Conservation (phyloP, 2,888 invertebrate genomes). For the Andrena haemorrhoa region DNA sequence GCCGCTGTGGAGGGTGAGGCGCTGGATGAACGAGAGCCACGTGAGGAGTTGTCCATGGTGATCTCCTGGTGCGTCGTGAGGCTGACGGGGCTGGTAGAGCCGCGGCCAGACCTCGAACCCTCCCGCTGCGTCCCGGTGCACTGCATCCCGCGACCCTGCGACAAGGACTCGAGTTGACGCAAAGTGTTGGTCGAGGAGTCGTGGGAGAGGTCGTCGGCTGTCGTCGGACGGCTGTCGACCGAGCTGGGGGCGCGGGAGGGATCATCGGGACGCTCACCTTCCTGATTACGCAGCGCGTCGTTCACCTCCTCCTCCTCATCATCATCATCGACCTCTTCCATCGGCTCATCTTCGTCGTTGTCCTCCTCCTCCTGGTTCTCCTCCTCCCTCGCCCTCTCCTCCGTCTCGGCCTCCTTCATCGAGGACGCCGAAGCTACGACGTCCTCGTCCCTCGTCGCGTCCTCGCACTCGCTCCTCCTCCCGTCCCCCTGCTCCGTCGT, state of each 20-base stretch:
- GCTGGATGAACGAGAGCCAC: constrained; percentile 84
- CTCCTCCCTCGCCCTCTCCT: constrained; percentile 22
- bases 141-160: constrained; percentile 90
- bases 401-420: constrained; percentile 40
- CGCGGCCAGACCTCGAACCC: constrained; percentile 87
- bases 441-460: constrained; percentile 29
- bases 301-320: constrained; percentile 78
- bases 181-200: constrained; percentile 88
- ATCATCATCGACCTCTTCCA: constrained; percentile 72
- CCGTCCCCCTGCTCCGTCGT: constrained; percentile 33
- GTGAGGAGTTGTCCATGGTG: constrained; percentile 84
- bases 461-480: constrained; percentile 30
- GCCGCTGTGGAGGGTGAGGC: constrained; percentile 84
- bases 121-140: constrained; percentile 76
- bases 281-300: constrained; percentile 77
- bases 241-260: constrained; percentile 86
- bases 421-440: constrained; percentile 13
- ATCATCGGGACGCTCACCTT: constrained; percentile 81
- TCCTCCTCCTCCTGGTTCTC: constrained; percentile 79
- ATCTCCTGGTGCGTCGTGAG: constrained; percentile 83
- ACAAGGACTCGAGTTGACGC: constrained; percentile 92
- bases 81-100: constrained; percentile 88
- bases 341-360: constrained; percentile 81
- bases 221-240: constrained; percentile 86
- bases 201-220: constrained; percentile 86